Base-by-base conservation (phyloP, 2,888 invertebrate species). In the Ennomos quercinarius region DNA sequence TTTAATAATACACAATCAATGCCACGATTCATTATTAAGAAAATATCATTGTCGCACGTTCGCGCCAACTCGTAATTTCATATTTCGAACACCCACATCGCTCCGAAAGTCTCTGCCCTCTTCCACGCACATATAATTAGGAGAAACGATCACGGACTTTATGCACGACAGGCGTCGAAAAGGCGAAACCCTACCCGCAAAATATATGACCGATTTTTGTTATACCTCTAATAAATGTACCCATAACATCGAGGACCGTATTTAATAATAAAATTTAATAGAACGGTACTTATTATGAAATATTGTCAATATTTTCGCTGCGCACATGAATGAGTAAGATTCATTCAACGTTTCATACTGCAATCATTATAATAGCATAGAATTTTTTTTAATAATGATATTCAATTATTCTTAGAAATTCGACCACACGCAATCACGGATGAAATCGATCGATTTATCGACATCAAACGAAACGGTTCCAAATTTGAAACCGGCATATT, bases 31-130 rank as follows among this genome's bases (percentile, higher is more conserved):
- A 75, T 82, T 77, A 77, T 76, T 74, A 67, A 74, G 81, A 84
- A 81, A 79, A 76, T 79, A 78, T 77, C 74, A 80, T 72, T 88
- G 86, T 89, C 88, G 81, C 87, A 83, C 83, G 83, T 90, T 89
- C 86, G 86, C 88, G 83, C 87, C 83, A 83, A 81, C 80, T 86
- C 82, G 74, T 88, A 89, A 89, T 90, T 89, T 88, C 81, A 83
- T 82, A 87, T 87, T 87, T 87, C 81, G 91, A 91, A 91, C 91
- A 91, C 91, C 91, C 91, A 92, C 91, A 87, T 80, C 80, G 91
- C 72, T 71, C 81, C 43, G 54, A 40, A 81, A 81, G 76, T 74
- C 80, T 80, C 82, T 81, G 83, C 84, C 84, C 81, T 78, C 83
- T 75, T 47, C 45, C 76, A 73, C 80, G 78, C 73, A 87, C 84